Base-by-base conservation (phyloP, 2,113 vertebrate species). In the Pollimyrus isidori region DNA sequence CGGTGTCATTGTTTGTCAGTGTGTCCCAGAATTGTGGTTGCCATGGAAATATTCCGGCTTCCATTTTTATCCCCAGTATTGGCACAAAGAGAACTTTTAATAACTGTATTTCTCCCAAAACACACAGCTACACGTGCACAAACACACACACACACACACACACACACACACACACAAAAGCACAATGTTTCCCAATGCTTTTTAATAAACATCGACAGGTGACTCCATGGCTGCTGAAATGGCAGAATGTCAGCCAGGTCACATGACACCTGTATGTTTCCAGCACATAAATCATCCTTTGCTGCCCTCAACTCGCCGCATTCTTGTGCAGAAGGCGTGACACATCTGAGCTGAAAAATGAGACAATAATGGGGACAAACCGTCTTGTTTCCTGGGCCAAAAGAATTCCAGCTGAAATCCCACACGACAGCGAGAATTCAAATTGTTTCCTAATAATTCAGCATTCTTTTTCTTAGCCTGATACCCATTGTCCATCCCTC, bases 41-140 rank as follows among this genome's bases (percentile, higher is more conserved):
- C 89, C 82, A 89, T 91, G 91, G 89, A 89, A 89, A 90, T 90
- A 46, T n/a, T 83, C 76, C 3, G n/a, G 62, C 56, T 26, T 89
- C 76, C 85, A 76, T 39, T 30, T 88, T 89, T 88, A 58, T 88
- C 52, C 80, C 65, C 52, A 69, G 89, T 56, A 62, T 84, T 88
- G 11, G 45, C 45, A 53, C 35, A 89, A 65, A 89, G 45, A 35
- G 23, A 53, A 80, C 62, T 53, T 89, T 53, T 62, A 52, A 89
- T n/a, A 84, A 84, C 7, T 23, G 82, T 26, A 48, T 88, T 42
- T 62, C 53, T 58, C 3, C 23, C 83, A 82, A 48, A 90, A 80
- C 7, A 80, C 65, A 80, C 23, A 11, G 21, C 19, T 19, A 80
- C 73, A 80, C 0, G 23, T 62, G 56, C 56, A 62, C 19, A 56